Conservation (phyloP, 2,888 invertebrate species). For the Hecatera dysodea region DNA sequence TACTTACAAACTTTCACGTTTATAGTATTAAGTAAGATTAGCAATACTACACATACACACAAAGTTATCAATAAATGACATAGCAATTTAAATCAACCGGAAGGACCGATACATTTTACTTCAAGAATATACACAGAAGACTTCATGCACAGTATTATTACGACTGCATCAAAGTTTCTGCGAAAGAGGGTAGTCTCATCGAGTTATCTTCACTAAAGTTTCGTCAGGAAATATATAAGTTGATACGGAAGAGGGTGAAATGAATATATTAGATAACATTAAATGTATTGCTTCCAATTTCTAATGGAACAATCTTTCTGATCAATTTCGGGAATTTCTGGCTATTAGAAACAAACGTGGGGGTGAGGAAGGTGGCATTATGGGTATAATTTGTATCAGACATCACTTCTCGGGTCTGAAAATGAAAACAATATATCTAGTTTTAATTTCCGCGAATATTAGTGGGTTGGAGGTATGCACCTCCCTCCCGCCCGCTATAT, state of each 20-base stretch:
- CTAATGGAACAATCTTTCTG: conserved; percentile 57
- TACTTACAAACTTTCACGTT: too few species aligned
- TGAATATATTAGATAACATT: conserved; percentile 74
- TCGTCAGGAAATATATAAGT: conserved; percentile 62
- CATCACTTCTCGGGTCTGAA: too few species aligned
- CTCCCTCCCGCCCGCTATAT: too few species aligned
- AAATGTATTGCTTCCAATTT: conserved; percentile 68
- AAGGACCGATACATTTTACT: conserved; percentile 12
- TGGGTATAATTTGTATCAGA: conserved; percentile 3
- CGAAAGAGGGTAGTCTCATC: conserved; percentile 6
- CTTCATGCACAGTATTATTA: conserved; percentile 17
- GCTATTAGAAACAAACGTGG: conserved; percentile 47
- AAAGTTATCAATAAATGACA: not conserved
- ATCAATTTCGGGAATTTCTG: conserved; percentile 56
- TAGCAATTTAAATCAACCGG: not conserved
- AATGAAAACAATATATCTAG: too few species aligned
- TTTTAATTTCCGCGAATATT: too few species aligned
- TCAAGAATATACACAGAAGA: not conserved
- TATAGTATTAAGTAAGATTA: too few species aligned
- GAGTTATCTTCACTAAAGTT: conserved; percentile 62
- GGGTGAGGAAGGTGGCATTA: conserved; percentile 19
- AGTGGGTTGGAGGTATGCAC: too few species aligned
- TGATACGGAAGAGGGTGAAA: conserved; percentile 59
- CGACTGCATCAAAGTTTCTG: conserved; percentile 40
- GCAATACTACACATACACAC: too few species aligned